Percentiles rank a stretch among this genome's conserved stretches.
Evolutionary conservation across 2,797 vertebrate genomes (phyloP).

Genomic region (Falco cherrug): DNA sequence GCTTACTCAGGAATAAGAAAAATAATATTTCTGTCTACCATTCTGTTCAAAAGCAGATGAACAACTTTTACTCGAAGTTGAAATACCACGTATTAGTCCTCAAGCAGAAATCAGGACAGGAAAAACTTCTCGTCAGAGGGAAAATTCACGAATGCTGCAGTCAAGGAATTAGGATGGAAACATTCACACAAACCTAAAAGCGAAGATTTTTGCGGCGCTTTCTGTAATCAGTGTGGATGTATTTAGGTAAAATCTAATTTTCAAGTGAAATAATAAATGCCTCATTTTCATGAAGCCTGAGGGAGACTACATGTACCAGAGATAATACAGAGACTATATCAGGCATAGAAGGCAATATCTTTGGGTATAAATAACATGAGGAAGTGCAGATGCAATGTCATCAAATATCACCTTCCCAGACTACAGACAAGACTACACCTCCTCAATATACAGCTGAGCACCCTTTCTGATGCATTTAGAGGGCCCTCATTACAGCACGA

Average conservation of each 20-base stretch:
- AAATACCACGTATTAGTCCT: neutral
- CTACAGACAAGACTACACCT: neutral
- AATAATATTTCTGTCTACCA: neutral
- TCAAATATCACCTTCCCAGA: conserved; percentile 10
- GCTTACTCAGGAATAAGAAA: neutral
- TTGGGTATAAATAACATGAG: conserved; percentile 43
- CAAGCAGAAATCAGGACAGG: neutral
- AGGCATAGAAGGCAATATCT: neutral
- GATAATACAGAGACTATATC: conserved; percentile 34
- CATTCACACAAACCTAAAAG: neutral
- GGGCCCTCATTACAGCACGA: neutral
- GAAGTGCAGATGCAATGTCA: conserved; percentile 42
- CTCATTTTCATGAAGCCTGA: conserved; percentile 37
- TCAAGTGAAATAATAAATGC: conserved; percentile 41
- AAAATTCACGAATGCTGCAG: neutral
- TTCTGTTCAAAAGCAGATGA: neutral
- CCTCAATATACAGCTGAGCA: accelerated
- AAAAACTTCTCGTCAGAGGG: neutral
- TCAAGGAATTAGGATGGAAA: conserved; percentile 1
- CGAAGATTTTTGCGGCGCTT: neutral
- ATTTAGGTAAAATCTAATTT: conserved; percentile 59
- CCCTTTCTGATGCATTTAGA: neutral
- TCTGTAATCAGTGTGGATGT: conserved; percentile 15
- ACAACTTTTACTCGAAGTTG: neutral
- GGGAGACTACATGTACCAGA: conserved; percentile 23